A percentile compares a stretch with the other conserved stretches of the same genome.
Conservation (phyloP, 1,140 invertebrate species). For the Hyphantria cunea region DNA sequence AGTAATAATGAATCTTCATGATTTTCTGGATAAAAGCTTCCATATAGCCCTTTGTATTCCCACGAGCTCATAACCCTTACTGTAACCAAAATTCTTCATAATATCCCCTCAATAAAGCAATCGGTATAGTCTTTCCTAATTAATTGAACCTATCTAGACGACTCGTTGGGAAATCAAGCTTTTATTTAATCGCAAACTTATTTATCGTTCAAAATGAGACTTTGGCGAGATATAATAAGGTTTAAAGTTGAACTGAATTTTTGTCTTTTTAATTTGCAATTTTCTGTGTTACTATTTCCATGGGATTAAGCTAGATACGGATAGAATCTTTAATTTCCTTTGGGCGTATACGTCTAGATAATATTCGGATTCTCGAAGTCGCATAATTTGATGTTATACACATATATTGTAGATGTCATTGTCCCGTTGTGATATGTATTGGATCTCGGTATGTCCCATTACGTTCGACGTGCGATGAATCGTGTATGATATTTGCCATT, state of each 20-base stretch:
- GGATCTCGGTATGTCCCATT: constrained; percentile 14
- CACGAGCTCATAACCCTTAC: neutral
- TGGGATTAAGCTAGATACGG: constrained; percentile 66
- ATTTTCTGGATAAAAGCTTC: too few species aligned
- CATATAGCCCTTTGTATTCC: neutral
- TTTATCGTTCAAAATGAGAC: too few species aligned
- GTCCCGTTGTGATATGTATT: constrained; percentile 6
- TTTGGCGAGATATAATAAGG: constrained; percentile 3
- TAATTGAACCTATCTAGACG: constrained; percentile 62
- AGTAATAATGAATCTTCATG: too few species aligned
- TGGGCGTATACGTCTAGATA: constrained; percentile 53
- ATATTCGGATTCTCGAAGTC: constrained; percentile 50
- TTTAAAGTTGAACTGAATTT: constrained; percentile 7
- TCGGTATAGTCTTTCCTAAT: constrained; percentile 55
- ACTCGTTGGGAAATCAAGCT: constrained; percentile 43
- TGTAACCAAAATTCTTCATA: constrained; percentile 28
- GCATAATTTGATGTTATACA: constrained; percentile 16
- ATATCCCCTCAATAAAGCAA: constrained; percentile 37
- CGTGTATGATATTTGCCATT: constrained; percentile 6
- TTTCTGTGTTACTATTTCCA: constrained; percentile 67
- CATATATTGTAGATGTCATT: constrained; percentile 19
- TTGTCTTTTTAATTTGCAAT: constrained; percentile 67
- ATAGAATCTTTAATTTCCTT: constrained; percentile 76
- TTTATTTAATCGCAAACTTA: too few species aligned
- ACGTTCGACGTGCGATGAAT: constrained; percentile 12